phyloP scores from a whole-genome alignment of 2,888 invertebrate species.

The Sphinx pinastri region DNA sequence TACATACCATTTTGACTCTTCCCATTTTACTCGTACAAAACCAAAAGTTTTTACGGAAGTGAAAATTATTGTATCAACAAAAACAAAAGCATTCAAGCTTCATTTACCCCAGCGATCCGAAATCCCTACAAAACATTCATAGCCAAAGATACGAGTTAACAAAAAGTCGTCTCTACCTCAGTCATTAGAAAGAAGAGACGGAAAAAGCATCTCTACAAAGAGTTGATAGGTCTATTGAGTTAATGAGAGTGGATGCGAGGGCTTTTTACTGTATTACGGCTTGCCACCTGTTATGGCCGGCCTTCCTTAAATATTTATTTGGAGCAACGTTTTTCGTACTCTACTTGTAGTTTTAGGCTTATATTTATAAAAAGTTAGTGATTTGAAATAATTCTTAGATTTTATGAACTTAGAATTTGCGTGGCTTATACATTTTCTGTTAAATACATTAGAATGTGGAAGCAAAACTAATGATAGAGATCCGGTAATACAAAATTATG shows the following conservation, averaged over 20 bases:
- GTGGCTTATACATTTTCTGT: too few relatives aligned
- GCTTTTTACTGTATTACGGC: slow-evolving; percentile 24
- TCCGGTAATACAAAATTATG: too few relatives aligned
- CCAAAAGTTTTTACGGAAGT: neutral
- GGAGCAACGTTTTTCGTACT: slow-evolving; percentile 20
- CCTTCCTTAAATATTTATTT: slow-evolving; percentile 28
- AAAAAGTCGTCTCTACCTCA: slow-evolving; percentile 1
- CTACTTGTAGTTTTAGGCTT: neutral
- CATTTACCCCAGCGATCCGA: neutral
- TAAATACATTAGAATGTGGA: too few relatives aligned
- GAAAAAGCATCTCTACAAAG: slow-evolving; percentile 26
- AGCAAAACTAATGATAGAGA: too few relatives aligned
- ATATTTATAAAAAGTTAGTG: neutral
- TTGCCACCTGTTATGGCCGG: slow-evolving; percentile 29
- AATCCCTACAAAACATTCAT: neutral
- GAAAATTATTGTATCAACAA: neutral
- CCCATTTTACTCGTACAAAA: neutral
- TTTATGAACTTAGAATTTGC: too few relatives aligned
- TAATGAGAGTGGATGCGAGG: slow-evolving; percentile 29
- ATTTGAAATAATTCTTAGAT: too few relatives aligned
- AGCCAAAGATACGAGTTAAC: slow-evolving; percentile 13
- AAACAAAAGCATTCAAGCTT: neutral
- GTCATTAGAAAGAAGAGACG: slow-evolving; percentile 27
- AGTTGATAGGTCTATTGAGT: slow-evolving; percentile 28
- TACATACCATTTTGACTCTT: too few relatives aligned